Percentiles rank a stretch among this genome's conserved stretches.
These are phyloP conservation scores for Emydocephalus ijimae DNA, from an alignment of 2,113 vertebrate genomes.

Conservation along the genomic window DNA sequence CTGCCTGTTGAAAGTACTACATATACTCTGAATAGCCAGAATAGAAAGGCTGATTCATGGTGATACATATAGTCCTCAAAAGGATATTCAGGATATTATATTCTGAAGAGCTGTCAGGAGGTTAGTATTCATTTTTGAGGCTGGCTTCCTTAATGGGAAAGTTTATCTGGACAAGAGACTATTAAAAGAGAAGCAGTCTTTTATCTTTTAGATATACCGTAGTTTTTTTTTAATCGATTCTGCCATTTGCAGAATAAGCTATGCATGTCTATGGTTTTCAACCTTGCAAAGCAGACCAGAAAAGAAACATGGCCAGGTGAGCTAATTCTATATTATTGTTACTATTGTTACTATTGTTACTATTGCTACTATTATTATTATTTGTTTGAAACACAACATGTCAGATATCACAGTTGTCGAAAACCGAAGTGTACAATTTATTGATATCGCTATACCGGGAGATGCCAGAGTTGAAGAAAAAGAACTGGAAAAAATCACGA, in stretches of 20 bases:
- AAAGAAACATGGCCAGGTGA: neutral
- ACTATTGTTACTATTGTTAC: too few species aligned
- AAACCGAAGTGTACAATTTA: too few species aligned
- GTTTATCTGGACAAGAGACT: neutral
- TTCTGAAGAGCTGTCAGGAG: neutral
- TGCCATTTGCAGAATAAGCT: neutral
- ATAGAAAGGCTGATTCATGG: neutral
- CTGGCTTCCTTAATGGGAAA: neutral
- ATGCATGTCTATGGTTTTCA: neutral
- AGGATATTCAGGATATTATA: neutral
- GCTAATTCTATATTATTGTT: neutral
- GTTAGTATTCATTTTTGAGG: neutral
- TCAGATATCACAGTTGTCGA: too few species aligned
- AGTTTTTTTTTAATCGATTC: neutral
- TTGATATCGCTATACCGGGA: too few species aligned
- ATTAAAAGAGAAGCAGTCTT: neutral
- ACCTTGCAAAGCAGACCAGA: neutral
- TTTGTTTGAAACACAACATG: too few species aligned
- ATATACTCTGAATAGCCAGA: neutral
- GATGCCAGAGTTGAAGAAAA: too few species aligned
- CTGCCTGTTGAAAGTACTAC: neutral
- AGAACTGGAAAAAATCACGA: too few species aligned
- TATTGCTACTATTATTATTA: too few species aligned
- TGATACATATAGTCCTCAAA: neutral
- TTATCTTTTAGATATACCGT: neutral